Conservation (phyloP, 2,113 vertebrate species). For the Phyllostomus discolor region DNA sequence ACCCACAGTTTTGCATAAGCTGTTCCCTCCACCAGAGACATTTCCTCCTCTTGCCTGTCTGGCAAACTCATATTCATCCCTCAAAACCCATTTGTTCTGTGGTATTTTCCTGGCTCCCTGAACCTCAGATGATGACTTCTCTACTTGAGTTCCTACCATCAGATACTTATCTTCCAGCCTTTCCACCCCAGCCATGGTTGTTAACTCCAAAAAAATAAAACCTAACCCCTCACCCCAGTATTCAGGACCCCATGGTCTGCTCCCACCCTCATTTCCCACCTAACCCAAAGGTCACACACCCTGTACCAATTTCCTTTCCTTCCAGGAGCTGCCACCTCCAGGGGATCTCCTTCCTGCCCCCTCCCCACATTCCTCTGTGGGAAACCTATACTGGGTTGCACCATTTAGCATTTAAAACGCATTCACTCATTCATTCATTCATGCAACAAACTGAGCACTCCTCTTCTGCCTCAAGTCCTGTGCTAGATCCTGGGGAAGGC, state of each 20-base stretch:
- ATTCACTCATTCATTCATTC: not conserved
- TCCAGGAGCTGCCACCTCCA: not conserved
- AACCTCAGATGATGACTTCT: not conserved
- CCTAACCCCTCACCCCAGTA: not conserved
- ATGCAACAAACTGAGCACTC: not conserved
- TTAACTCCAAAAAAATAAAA: not conserved
- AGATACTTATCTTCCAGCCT: not conserved
- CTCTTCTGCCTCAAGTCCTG: not conserved
- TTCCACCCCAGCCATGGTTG: not conserved
- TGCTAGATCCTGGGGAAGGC: not conserved
- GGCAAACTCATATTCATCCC: not conserved
- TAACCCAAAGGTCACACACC: not conserved
- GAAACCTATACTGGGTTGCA: not conserved
- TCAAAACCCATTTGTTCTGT: conserved; percentile 16
- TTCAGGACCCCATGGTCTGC: not conserved
- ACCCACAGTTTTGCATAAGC: not conserved
- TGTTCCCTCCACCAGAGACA: not conserved
- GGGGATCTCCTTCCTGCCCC: not conserved
- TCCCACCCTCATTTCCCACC: not conserved
- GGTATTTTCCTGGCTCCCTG: not conserved
- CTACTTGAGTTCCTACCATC: not conserved
- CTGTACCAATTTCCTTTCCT: not conserved
- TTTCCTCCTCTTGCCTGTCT: not conserved
- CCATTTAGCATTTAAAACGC: not conserved
- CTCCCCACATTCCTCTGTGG: not conserved